These are phyloP conservation scores for Cetonia aurata DNA, from an alignment of 2,888 invertebrate genomes.

Conservation along the genomic window DNA sequence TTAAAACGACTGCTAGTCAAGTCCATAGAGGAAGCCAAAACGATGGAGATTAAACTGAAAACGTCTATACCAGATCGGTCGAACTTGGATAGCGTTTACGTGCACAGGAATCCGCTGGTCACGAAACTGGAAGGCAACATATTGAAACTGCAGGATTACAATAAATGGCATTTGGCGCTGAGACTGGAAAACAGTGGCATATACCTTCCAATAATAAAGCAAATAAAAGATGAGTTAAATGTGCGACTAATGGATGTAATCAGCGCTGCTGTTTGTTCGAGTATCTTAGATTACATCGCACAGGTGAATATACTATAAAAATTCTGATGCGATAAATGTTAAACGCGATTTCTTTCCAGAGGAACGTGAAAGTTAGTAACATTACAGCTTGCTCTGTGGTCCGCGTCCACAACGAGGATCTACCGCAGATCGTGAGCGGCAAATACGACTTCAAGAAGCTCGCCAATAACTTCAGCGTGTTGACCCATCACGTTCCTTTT, in stretches of 20 bases:
- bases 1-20: neutral
- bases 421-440: neutral
- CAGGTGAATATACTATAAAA: too few species aligned
- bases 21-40: neutral
- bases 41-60: neutral
- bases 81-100: neutral
- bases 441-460: neutral
- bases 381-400: neutral
- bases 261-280: too few species aligned
- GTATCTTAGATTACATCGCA: too few species aligned
- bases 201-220: too few species aligned
- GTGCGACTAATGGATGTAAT: too few species aligned
- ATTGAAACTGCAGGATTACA: neutral
- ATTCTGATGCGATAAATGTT: too few species aligned
- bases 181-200: too few species aligned
- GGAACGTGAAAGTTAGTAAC: neutral
- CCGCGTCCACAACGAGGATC: neutral
- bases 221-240: too few species aligned
- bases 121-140: neutral
- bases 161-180: too few species aligned
- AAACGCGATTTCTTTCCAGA: neutral
- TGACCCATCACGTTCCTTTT: neutral
- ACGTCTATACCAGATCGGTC: neutral
- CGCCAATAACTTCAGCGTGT: neutral
- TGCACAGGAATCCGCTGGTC: constrained; percentile 9